These are phyloP conservation scores for Ceyx erithaca DNA, from an alignment of 2,797 vertebrate genomes.

Conservation along the genomic window DNA sequence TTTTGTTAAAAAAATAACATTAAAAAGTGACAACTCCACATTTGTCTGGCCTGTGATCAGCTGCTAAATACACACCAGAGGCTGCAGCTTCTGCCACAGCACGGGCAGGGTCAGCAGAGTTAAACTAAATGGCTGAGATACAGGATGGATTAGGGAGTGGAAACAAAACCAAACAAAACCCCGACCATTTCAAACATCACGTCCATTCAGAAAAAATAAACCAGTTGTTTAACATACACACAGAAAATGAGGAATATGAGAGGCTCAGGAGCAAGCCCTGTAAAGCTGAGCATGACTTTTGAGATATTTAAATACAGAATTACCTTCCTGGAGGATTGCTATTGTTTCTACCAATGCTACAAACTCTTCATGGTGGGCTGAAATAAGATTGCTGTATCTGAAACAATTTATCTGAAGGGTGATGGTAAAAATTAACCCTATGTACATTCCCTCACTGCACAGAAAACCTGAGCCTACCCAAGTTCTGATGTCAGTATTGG, in stretches of 20 bases:
- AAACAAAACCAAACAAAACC: conserved; percentile 15
- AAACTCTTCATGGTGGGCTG: not conserved
- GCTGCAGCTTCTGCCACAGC: not conserved
- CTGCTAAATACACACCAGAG: not conserved
- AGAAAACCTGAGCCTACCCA: not conserved
- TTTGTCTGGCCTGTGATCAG: not conserved
- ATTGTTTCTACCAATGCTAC: not conserved
- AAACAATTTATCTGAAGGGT: not conserved
- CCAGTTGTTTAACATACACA: not conserved
- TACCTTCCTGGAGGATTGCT: not conserved
- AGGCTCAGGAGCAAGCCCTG: not conserved
- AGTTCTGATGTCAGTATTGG: rapidly evolving
- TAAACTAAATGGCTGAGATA: not conserved
- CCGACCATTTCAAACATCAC: not conserved
- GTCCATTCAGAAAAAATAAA: not conserved
- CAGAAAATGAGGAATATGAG: not conserved
- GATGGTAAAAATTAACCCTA: not conserved
- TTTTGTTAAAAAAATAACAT: not conserved
- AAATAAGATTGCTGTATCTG: not conserved
- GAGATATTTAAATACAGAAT: not conserved
- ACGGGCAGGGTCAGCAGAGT: not conserved
- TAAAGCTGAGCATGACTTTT: not conserved
- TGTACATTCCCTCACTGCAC: not conserved
- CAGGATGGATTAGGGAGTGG: not conserved
- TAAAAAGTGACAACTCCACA: not conserved